Base-by-base conservation (phyloP, 2,797 vertebrate genomes). In the Steatocranus sp. region DNA sequence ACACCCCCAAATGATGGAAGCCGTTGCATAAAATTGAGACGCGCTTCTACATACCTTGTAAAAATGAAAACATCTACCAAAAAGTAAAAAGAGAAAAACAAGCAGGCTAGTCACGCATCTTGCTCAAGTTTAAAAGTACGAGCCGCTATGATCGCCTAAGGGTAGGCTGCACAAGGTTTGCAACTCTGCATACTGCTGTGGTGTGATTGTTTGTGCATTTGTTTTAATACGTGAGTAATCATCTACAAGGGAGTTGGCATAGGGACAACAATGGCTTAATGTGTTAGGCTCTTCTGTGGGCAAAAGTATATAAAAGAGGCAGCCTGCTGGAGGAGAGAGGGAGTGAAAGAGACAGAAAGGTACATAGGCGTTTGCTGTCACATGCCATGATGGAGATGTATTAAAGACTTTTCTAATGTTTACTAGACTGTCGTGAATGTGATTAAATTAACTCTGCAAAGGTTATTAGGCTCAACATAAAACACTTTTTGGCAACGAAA, bases 11-110 rank as follows among this genome's bases (percentile, higher is more conserved):
- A 86, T 86, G 86, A 91, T 93, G 83, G 84, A 94, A 93, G 88
- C 80, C 85, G 81, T 91, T 95, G 90, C 93, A 91, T 93, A 95
- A 96, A 96, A 94, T 92, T 87, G 90, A 94, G 93, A 93, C 94
- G 93, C 78, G 87, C 92, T 94, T 92, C 88, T 88, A 92, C 92
- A 92, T 93, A 94, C 90, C 93, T 94, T 93, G 93, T 96, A 94
- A 96, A 95, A 95, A 92, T 83, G 61, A 93, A 91, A 91, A 92
- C 78, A 87, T 85, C 84, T 89, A 92, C 61, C 89, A 87, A 63
- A 87, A 48, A 58, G 48, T 8, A 80, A 79, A 80, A 82, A 82
- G 58, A 76, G 76, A 88, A 93, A 93, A 93, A 94, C 91, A 93
- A 90, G 91, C 87, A 76, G 84, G 92, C 90, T 93, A 91, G 95